A percentile compares a stretch with the other conserved stretches of the same genome.
Evolutionary conservation across 2,797 vertebrate genomes (phyloP).

Genomic region (Siniperca scherzeri): DNA sequence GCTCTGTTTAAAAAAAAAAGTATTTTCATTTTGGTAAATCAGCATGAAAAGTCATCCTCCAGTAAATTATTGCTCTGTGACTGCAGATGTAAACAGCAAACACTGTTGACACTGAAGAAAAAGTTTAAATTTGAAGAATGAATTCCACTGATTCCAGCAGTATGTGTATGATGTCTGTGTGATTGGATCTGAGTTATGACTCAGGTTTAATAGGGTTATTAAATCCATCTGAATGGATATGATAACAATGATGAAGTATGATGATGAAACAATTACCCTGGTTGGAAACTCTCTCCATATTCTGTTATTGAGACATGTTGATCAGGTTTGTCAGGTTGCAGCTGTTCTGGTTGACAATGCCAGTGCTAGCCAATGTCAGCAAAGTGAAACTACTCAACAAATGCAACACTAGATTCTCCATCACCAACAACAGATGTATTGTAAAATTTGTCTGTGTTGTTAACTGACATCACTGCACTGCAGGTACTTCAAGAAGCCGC

Average conservation of each 20-base stretch:
- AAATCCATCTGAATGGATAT: not conserved
- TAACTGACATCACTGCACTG: slow-evolving; percentile 6
- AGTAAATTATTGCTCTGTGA: too few species aligned
- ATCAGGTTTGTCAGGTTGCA: not conserved
- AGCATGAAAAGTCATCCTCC: too few species aligned
- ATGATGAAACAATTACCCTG: not conserved
- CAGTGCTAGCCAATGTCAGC: not conserved
- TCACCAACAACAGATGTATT: not conserved
- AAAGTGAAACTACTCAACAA: not conserved
- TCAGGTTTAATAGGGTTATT: not conserved
- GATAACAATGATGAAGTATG: not conserved
- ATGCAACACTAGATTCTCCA: not conserved
- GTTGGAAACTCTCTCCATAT: not conserved
- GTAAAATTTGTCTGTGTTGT: not conserved
- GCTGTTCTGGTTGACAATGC: not conserved
- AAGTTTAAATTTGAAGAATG: too few species aligned
- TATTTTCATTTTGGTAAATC: too few species aligned
- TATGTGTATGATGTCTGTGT: too few species aligned
- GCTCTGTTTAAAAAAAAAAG: too few species aligned
- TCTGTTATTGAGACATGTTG: not conserved
- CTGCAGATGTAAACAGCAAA: too few species aligned
- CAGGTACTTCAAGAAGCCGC: slow-evolving; percentile 98
- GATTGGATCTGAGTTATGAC: not conserved
- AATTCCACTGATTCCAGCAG: too few species aligned
- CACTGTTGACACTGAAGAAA: too few species aligned